Base-by-base conservation (phyloP, 1,140 invertebrate genomes). In the Heterodera schachtii region DNA sequence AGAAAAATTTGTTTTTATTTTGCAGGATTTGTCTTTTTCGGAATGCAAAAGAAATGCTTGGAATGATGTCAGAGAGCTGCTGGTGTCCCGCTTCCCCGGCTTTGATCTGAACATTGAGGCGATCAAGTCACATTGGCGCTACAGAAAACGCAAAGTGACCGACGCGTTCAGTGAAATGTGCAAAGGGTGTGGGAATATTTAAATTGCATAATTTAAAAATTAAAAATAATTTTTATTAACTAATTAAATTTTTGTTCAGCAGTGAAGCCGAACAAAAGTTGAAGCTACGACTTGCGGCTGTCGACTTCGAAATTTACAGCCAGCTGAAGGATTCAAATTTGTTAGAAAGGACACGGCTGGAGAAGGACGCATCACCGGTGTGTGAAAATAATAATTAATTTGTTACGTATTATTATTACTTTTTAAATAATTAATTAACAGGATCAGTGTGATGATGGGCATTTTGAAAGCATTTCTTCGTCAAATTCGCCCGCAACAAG, bases 21-120 rank as follows among this genome's bases (percentile, higher is more conserved):
- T 69, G 9, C 43, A 78, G 77, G 82, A 83, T 69, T 70, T 83
- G 43, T 83, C 82, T 2, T 83, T 83, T 78, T 83, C 81, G 31
- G 82, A 83, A 41, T 83, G 77, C 73, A 83, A 83, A 73, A 52
- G 82, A 41, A 84, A 83, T 83, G 82, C 82, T n/a, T 83, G 82
- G 82, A 83, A 83, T 76, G 82, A 83, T 21, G 82, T 83, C 49
- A 79, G 73, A 57, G 71, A 16, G 11, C 82, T 83, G 9, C 43
- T 83, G 41, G 49, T 78, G 67, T 31, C 66, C 7, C 71, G 66
- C 19, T 83, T 83, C 67, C 21, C 43, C 9, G 57, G 73, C 41
- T 83, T 83, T 57, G 82, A 83, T 46, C 73, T 84, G 43, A 83
- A 83, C 83, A 75, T 83, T 44, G 82, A 83, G 69, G 82, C 82